These are phyloP conservation scores for Cyclopterus lumpus DNA, from an alignment of 2,797 vertebrate species.

Conservation along the genomic window DNA sequence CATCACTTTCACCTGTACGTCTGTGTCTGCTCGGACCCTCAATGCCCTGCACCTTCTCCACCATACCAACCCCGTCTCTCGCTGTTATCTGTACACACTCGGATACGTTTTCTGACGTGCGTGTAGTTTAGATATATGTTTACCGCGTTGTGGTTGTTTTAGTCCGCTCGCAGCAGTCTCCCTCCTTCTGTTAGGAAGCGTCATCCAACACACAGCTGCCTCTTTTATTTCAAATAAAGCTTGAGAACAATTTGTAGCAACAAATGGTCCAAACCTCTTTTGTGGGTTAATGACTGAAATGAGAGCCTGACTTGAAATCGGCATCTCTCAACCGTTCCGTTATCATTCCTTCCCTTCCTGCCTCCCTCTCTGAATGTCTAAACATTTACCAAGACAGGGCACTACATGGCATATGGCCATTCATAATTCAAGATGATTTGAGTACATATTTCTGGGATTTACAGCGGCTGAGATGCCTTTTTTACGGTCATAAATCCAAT, in stretches of 20 bases:
- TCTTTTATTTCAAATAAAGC: constrained; percentile 10
- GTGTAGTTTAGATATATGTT: constrained; percentile 41
- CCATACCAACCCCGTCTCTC: not conserved
- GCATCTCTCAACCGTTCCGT: not conserved
- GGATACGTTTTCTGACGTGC: constrained; percentile 26
- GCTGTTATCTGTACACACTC: not conserved
- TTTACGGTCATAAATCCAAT: constrained; percentile 61
- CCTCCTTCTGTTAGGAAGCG: constrained; percentile 24
- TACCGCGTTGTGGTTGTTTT: constrained; percentile 4
- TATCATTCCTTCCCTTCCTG: not conserved
- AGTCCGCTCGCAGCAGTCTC: constrained; percentile 21
- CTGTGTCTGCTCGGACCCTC: not conserved
- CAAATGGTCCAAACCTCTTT: constrained; percentile 21
- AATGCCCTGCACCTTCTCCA: not conserved
- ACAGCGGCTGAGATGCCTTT: constrained; percentile 37
- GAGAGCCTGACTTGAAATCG: constrained; percentile 18
- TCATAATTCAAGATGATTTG: constrained; percentile 63
- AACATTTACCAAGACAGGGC: not conserved
- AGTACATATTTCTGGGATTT: constrained; percentile 52
- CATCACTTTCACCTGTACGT: not conserved
- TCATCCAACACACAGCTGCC: constrained; percentile 15
- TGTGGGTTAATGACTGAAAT: constrained; percentile 11
- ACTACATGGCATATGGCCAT: constrained; percentile 36
- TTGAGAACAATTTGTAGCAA: constrained; percentile 22
- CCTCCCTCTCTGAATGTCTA: constrained; percentile 7